phyloP scores from a whole-genome alignment of 2,888 invertebrate species.

The Strigamia maritima region DNA sequence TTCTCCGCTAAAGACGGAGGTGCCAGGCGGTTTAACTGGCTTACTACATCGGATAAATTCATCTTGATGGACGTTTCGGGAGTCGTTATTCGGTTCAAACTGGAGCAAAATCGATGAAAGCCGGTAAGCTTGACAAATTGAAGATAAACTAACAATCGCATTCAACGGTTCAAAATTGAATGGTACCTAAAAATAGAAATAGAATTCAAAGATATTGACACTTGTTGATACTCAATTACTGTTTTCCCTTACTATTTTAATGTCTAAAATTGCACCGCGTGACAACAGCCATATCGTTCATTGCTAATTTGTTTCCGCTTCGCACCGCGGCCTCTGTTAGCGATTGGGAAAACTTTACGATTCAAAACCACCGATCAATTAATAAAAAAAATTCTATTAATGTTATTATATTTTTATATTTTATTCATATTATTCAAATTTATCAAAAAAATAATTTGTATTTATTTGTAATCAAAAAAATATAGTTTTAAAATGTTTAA shows the following conservation, averaged over 20 bases:
- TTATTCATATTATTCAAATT: background rate
- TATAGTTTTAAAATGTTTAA: background rate
- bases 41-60: conserved; percentile 45
- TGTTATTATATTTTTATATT: background rate
- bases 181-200: background rate
- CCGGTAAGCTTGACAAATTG: background rate
- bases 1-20: conserved; percentile 68
- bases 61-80: conserved; percentile 39
- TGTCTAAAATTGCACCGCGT: background rate
- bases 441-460: background rate
- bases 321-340: background rate
- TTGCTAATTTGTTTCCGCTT: background rate
- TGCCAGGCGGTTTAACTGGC: conserved; percentile 65
- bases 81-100: background rate
- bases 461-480: background rate
- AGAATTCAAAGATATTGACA: background rate
- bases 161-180: background rate
- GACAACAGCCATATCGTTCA: background rate
- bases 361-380: background rate
- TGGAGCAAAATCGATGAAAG: background rate
- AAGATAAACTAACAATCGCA: background rate
- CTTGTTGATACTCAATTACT: background rate
- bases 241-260: background rate
- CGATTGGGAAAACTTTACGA: background rate
- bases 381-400: background rate